Evolutionary conservation across 2,797 vertebrate species (phyloP).

Genomic region (Pterois miles): DNA sequence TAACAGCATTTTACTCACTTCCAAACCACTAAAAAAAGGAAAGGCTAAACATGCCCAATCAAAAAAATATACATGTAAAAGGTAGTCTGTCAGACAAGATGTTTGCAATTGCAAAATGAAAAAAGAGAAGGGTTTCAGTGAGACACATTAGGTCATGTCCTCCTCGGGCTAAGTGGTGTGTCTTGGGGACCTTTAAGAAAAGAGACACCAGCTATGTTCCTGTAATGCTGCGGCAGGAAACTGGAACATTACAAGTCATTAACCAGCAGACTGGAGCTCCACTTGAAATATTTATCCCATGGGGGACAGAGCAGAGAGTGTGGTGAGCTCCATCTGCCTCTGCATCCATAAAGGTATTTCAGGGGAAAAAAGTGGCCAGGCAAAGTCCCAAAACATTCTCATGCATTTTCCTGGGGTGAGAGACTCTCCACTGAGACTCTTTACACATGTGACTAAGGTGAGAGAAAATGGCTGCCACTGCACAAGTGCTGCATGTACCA

Average conservation of each 20-base stretch:
- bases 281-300: constrained; percentile 32
- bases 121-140: constrained; percentile 35
- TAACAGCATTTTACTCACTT: constrained; percentile 31
- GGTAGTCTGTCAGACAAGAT: constrained; percentile 56
- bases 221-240: constrained; percentile 43
- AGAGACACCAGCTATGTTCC: constrained; percentile 46
- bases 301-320: constrained; percentile 6
- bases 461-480: constrained; percentile 46
- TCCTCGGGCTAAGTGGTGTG: constrained; percentile 11
- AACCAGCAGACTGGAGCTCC: constrained; percentile 38
- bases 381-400: constrained; percentile 32
- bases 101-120: constrained; percentile 36
- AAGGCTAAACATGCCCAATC: background rate
- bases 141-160: constrained; percentile 56
- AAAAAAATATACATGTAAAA: constrained; percentile 26
- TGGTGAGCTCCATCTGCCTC: background rate
- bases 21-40: constrained; percentile 39
- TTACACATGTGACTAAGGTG: constrained; percentile 32
- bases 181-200: constrained; percentile 38
- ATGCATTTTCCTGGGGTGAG: constrained; percentile 20
- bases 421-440: constrained; percentile 29
- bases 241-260: constrained; percentile 52
- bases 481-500: constrained; percentile 20
- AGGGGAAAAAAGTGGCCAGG: constrained; percentile 1
- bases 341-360: constrained; percentile 9